These are phyloP conservation scores for Didymodactylos carnosus DNA, from an alignment of 2,888 invertebrate genomes.

Conservation along the genomic window DNA sequence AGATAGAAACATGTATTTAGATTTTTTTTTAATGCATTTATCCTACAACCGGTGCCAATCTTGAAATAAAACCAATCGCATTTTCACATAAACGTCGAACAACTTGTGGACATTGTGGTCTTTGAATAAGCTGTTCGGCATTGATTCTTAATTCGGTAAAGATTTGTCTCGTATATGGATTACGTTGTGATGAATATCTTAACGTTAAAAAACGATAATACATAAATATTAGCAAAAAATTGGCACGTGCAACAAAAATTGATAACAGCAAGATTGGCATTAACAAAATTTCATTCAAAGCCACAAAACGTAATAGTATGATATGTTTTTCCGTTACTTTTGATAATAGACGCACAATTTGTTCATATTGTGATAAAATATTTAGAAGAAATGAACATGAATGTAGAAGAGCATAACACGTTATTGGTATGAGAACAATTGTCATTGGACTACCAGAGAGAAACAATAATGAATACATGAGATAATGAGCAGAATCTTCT, in stretches of 20 bases:
- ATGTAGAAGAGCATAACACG: constrained; percentile 78
- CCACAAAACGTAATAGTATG: constrained; percentile 68
- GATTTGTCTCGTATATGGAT: constrained; percentile 56
- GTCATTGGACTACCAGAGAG: constrained; percentile 68
- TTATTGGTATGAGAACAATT: constrained; percentile 70
- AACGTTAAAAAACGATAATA: constrained; percentile 86
- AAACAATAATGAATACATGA: constrained; percentile 83
- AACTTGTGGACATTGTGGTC: constrained; percentile 49
- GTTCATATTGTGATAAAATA: neutral
- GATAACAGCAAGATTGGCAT: constrained; percentile 41
- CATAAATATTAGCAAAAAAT: constrained; percentile 10
- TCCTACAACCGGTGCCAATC: constrained; percentile 63
- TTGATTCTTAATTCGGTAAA: constrained; percentile 63
- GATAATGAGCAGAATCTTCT: constrained; percentile 78
- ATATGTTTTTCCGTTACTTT: constrained; percentile 39
- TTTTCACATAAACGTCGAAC: constrained; percentile 43
- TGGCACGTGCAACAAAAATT: constrained; percentile 50
- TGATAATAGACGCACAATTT: neutral
- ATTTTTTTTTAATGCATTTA: constrained; percentile 23
- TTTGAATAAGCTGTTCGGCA: constrained; percentile 48
- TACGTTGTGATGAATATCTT: constrained; percentile 76
- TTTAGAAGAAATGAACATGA: neutral
- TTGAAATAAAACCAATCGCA: constrained; percentile 50
- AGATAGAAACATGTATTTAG: no score
- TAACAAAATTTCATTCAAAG: constrained; percentile 66